Conservation (phyloP, 2,888 invertebrate species). For the Drosophila histrio region DNA sequence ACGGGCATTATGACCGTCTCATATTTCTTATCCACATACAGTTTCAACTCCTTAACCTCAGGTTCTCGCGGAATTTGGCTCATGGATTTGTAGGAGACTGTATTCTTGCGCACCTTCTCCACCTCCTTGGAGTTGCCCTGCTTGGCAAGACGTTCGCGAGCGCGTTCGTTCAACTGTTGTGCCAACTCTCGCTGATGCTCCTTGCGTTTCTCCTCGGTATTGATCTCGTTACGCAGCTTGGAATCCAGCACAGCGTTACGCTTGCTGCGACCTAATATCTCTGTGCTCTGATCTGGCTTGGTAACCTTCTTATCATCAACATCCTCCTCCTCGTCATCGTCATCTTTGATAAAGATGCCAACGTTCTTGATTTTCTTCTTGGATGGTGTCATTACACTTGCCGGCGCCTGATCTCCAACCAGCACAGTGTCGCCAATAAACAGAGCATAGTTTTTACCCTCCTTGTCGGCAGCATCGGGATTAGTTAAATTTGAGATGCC, state of each 20-base stretch:
- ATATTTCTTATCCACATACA: slow-evolving; percentile 98
- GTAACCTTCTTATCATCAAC: slow-evolving; percentile 91
- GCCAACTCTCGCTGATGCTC: slow-evolving; percentile 98
- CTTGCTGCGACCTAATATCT: slow-evolving; percentile 87
- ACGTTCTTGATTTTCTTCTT: slow-evolving; percentile 98
- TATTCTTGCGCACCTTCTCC: slow-evolving; percentile 96
- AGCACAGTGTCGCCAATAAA: slow-evolving; percentile 99
- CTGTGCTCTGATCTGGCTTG: slow-evolving; percentile 86
- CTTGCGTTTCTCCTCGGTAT: slow-evolving; percentile 98
- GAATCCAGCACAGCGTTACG: slow-evolving; percentile 96
- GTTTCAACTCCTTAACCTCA: slow-evolving; percentile 96
- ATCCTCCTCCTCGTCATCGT: slow-evolving; percentile 92
- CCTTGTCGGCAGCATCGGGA: slow-evolving; percentile 92
- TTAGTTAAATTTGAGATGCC: slow-evolving; percentile 95
- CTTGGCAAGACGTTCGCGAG: slow-evolving; percentile 95
- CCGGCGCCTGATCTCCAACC: slow-evolving; percentile 94
- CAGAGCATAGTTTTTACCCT: slow-evolving; percentile 95
- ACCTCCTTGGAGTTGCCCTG: slow-evolving; percentile 93
- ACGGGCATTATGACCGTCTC: slow-evolving; percentile 99
- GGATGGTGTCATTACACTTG: slow-evolving; percentile 93
- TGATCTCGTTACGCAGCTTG: slow-evolving; percentile 96
- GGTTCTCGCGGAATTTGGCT: slow-evolving; percentile 96
- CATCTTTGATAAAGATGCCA: slow-evolving; percentile 96
- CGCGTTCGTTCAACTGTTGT: slow-evolving; percentile 94
- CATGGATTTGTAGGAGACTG: slow-evolving; percentile 96